Conservation (phyloP, 2,797 vertebrate species). For the Fistularia tabacaria region DNA sequence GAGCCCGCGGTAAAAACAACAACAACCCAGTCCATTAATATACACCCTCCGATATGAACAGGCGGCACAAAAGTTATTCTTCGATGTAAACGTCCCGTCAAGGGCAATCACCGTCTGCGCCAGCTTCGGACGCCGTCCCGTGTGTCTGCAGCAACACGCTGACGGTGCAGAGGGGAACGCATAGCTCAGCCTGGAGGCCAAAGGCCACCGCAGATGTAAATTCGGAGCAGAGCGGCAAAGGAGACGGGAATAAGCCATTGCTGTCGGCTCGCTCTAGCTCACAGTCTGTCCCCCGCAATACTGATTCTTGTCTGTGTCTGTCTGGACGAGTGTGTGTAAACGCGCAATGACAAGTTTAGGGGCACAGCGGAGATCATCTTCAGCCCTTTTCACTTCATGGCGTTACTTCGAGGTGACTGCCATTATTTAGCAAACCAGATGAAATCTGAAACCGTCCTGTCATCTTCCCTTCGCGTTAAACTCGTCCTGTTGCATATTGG, state of each 20-base stretch:
- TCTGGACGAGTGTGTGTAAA: no score
- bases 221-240: slow-evolving; percentile 25
- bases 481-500: no score
- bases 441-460: no score
- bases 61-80: no score
- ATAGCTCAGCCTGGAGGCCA: slow-evolving; percentile 59
- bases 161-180: slow-evolving; percentile 26
- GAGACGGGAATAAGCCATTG: slow-evolving; percentile 29
- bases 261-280: slow-evolving; percentile 19
- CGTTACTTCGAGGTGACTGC: no score
- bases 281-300: slow-evolving; percentile 6
- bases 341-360: no score
- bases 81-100: no score
- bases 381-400: no score
- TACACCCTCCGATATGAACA: neutral
- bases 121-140: neutral
- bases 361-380: no score
- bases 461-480: no score
- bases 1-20: neutral
- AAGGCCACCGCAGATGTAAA: slow-evolving; percentile 58
- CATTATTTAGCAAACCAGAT: no score
- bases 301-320: neutral
- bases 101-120: no score
- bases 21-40: neutral
- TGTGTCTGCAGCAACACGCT: slow-evolving; percentile 28